Evolutionary conservation across 1,140 invertebrate genomes (phyloP).

Genomic region (Cyphomyrmex costatus): DNA sequence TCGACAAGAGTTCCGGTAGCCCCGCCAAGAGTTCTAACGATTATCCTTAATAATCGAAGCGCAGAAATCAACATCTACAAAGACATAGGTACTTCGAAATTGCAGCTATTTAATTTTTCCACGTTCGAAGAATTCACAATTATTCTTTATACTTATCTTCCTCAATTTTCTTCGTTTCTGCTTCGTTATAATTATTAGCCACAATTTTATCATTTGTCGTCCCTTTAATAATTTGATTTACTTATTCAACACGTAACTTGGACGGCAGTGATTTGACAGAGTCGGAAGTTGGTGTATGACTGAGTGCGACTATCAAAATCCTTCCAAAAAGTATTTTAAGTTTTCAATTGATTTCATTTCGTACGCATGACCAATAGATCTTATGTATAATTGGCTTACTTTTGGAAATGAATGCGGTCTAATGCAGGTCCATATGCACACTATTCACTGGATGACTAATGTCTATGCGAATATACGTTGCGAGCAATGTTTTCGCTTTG

Average conservation of each 20-base stretch:
- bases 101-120: too few relatives aligned
- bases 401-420: not conserved
- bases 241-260: not conserved
- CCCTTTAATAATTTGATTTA: not conserved
- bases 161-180: not conserved
- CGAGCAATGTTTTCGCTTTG: not conserved
- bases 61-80: too few relatives aligned
- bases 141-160: not conserved
- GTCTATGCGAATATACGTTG: not conserved
- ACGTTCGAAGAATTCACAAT: too few relatives aligned
- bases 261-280: not conserved
- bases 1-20: too few relatives aligned
- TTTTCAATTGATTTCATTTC: not conserved
- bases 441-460: not conserved
- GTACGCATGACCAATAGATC: not conserved
- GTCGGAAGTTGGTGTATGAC: not conserved
- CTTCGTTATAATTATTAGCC: not conserved
- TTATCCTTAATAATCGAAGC: too few relatives aligned
- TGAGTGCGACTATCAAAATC: not conserved
- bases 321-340: not conserved
- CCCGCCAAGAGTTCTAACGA: too few relatives aligned
- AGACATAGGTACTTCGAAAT: too few relatives aligned
- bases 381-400: constrained; percentile 1
- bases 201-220: not conserved
- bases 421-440: not conserved